phyloP scores from a whole-genome alignment of 2,888 invertebrate genomes.

The Leptopilina myrica region DNA sequence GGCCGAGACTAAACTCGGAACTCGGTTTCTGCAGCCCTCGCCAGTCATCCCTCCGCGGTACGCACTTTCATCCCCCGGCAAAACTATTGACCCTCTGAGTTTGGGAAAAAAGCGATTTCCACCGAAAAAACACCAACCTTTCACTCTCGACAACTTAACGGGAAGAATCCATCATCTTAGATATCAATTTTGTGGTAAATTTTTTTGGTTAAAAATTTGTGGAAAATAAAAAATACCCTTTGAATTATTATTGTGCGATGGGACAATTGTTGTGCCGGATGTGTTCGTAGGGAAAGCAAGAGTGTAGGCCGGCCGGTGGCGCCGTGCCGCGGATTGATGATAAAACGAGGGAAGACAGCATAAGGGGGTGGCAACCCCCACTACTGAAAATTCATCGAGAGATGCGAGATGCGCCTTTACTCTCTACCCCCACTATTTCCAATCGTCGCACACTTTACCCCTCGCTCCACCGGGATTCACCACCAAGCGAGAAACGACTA shows the following conservation, averaged over 20 bases:
- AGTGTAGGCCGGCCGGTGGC: constrained; percentile 72
- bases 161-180: no score
- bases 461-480: constrained; percentile 53
- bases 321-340: constrained; percentile 65
- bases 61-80: constrained; percentile 72
- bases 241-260: no score
- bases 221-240: no score
- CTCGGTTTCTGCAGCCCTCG: constrained; percentile 74
- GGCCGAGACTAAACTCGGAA: constrained; percentile 75
- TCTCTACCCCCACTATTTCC: constrained; percentile 61
- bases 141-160: no score
- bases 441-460: constrained; percentile 58
- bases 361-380: constrained; percentile 72
- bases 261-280: constrained; percentile 55
- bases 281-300: constrained; percentile 61
- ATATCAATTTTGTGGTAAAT: no score
- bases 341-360: constrained; percentile 59
- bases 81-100: constrained; percentile 65
- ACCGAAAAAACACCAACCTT: no score
- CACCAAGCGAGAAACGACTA: constrained; percentile 39
- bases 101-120: not conserved
- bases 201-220: no score
- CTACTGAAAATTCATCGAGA: constrained; percentile 49
- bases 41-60: constrained; percentile 75
- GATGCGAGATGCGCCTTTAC: constrained; percentile 50